Evolutionary conservation across 2,888 invertebrate species (phyloP), one percentile per base, ranked within the genome.

Genomic region (Ormyrus thymus): DNA sequence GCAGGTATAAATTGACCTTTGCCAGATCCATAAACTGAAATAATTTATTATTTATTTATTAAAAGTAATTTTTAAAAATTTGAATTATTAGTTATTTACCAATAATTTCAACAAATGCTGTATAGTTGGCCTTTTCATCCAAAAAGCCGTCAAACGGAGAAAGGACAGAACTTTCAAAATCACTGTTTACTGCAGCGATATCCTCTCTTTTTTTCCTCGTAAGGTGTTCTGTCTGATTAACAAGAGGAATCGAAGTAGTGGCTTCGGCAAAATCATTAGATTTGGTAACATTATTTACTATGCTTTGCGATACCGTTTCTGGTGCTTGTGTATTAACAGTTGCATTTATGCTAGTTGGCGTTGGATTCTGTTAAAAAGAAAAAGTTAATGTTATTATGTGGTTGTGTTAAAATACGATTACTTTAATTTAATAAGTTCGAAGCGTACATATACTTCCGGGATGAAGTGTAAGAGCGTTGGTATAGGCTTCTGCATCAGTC

Each of bases 21-120:
- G 55, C 90, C 86, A 10, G 87, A 89, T 43, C 92, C 92, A 83
- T 90, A 90, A 61, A 93, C 93, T 92, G n/a, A 46, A 69, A 79
- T 55, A 51, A 51, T 51, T 68, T 6, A 68, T 29, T 29, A 29
- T 29, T 29, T 29, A 29, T 29, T 29, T 29, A 29, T 29, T 29
- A 29, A 29, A 29, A 29, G 29, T 29, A 29, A 29, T 29, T 3
- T 29, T 29, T 29, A 29, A 29, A 29, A 29, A 29, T 29, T 29
- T 29, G 2, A 29, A 29, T 29, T 29, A 0, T 29, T 29, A 29
- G 29, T 29, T 29, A 29, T 29, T 29, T 29, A 29, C 29, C 94
- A 84, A 96, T 94, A 10, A 97, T 92, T 91, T 97, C 96, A 53
- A 97, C 92, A 87, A 96, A 97, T 29, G 96, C 94, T 0, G 97